Percentiles rank a stretch among this genome's conserved stretches.
Conservation (phyloP, 2,113 vertebrate genomes). For the Pipa parva region DNA sequence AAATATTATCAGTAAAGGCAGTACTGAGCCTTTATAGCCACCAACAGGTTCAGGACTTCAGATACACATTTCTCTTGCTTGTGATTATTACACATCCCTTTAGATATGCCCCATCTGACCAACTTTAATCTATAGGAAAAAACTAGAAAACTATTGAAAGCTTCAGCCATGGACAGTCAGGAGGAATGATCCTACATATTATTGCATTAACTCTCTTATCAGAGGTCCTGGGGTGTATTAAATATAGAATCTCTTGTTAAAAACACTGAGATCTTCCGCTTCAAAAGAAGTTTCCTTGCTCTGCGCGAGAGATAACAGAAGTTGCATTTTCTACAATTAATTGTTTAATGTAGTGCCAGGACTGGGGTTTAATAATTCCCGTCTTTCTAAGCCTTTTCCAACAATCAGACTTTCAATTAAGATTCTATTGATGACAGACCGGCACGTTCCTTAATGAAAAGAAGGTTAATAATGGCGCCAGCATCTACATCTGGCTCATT, state of each 20-base stretch:
- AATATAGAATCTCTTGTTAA: background rate
- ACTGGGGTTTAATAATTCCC: conserved; percentile 35
- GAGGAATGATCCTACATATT: too few species aligned
- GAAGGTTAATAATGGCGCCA: conserved; percentile 22
- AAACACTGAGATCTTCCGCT: background rate
- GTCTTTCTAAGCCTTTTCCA: conserved; percentile 36
- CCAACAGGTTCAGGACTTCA: too few species aligned
- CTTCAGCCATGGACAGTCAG: too few species aligned
- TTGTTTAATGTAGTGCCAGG: conserved; percentile 41
- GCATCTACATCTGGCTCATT: conserved; percentile 41
- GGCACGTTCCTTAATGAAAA: conserved; percentile 36
- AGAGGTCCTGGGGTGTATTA: too few species aligned
- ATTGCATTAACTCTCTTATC: too few species aligned
- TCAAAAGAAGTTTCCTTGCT: background rate
- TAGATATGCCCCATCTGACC: too few species aligned
- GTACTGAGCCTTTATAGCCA: too few species aligned
- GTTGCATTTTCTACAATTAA: conserved; percentile 35
- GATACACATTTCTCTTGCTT: too few species aligned
- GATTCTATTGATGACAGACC: conserved; percentile 33
- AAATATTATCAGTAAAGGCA: too few species aligned
- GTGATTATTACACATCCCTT: too few species aligned
- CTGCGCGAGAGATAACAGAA: conserved; percentile 27
- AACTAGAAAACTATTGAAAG: too few species aligned
- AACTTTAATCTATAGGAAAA: too few species aligned
- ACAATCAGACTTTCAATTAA: conserved; percentile 40